These are phyloP conservation scores for Pterobdella sp. DNA, from an alignment of 2,888 invertebrate species.

Conservation along the genomic window DNA sequence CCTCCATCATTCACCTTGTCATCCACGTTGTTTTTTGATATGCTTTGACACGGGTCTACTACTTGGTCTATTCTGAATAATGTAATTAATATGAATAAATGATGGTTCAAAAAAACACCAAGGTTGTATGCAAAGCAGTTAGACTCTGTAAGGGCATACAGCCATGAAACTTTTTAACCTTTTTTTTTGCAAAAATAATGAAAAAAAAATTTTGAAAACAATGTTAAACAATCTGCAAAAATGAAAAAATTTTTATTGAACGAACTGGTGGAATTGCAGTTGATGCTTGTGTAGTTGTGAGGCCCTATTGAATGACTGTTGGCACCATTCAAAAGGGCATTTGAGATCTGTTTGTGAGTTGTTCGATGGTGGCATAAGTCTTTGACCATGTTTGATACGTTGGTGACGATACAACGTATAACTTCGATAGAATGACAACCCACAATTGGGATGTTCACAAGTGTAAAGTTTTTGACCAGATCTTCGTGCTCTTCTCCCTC, in stretches of 20 bases:
- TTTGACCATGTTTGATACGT: slow-evolving; percentile 30
- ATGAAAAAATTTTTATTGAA: background rate
- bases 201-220: no score
- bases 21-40: no score
- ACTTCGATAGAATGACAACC: slow-evolving; percentile 30
- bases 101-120: background rate
- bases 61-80: no score
- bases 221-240: background rate
- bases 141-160: no score
- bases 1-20: no score
- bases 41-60: no score
- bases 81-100: no score
- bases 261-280: slow-evolving; percentile 16
- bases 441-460: slow-evolving; percentile 29
- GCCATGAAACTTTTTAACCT: no score
- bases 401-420: slow-evolving; percentile 32
- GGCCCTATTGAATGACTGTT: slow-evolving; percentile 14
- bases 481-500: slow-evolving; percentile 23
- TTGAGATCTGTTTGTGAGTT: slow-evolving; percentile 1
- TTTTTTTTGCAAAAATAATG: no score
- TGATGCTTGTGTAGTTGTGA: slow-evolving; percentile 18
- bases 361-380: slow-evolving; percentile 19
- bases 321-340: slow-evolving; percentile 17
- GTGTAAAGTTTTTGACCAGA: slow-evolving; percentile 28
- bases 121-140: no score